Evolutionary conservation across 2,113 vertebrate genomes (phyloP), one percentile per base, ranked within the genome.

Genomic region (Gymnogyps californianus): DNA sequence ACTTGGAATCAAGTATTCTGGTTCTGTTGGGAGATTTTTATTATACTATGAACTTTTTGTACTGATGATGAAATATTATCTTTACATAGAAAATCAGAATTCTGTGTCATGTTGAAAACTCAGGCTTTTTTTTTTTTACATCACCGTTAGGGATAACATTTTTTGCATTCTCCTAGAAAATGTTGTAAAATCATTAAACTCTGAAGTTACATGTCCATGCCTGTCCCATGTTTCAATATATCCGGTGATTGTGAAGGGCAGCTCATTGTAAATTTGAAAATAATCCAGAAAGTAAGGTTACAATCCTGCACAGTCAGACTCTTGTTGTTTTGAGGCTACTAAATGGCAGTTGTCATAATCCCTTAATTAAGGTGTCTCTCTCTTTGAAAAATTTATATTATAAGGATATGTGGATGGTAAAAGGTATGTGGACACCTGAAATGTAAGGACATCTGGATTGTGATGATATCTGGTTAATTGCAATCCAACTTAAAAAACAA

Each of bases 141-240:
- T 17, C 14, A 14, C 4, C 5, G 0, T 38, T 66, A 67, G 1
- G 7, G 29, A 59, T 44, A 71, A 38, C 2, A 18, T 24, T 40
- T 72, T 94, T 62, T 78, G 5, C 6, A 57, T 69, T 91, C 67
- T 72, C 5, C 25, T 57, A 64, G 32, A 80, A 95, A 71, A 54
- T 2, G 0, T 12, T 64, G 14, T n/a, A 66, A 87, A 89, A 65
- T 75, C 14, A 47, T 93, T 46, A 42, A 44, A 62, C 15, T 77
- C 54, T 58, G 9, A 77, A 74, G 54, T 21, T 69, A 2, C 42
- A 10, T 89, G 5, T 58, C 34, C 38, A 38, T 38, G 38, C 38
- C 38, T 38, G 38, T 62, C 6, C 2, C 3, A 10, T 18, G 14
- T 85, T 86, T 75, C 61, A 83, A 47, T 71, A 36, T 16, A 15